Conservation (phyloP, 2,797 vertebrate genomes). For the Microctenopoma steveboyesi region DNA sequence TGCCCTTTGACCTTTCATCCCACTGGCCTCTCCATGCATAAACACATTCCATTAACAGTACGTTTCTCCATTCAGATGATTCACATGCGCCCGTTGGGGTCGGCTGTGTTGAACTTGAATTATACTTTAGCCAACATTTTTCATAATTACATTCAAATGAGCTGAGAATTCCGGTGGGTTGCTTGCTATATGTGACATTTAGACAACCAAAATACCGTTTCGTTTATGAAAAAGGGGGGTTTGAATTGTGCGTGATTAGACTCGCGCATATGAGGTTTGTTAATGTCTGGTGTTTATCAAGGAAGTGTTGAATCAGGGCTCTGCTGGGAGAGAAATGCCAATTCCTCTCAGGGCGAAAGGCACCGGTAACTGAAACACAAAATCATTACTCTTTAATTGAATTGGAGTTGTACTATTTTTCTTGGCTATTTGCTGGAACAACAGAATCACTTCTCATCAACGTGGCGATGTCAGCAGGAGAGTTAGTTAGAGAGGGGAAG, state of each 20-base stretch:
- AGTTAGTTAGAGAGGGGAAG: slow-evolving; percentile 25
- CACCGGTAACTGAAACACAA: slow-evolving; percentile 58
- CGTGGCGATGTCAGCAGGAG: slow-evolving; percentile 48
- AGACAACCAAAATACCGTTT: slow-evolving; percentile 27
- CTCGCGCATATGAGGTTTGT: slow-evolving; percentile 18
- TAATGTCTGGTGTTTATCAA: slow-evolving; percentile 2
- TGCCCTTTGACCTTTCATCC: slow-evolving; percentile 39
- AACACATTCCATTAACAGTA: slow-evolving; percentile 43
- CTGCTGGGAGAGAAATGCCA: slow-evolving; percentile 27
- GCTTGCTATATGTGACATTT: slow-evolving; percentile 55
- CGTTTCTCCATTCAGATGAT: slow-evolving; percentile 33
- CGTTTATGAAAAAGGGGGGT: slow-evolving; percentile 26
- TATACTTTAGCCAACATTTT: slow-evolving; percentile 27
- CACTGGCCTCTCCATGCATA: slow-evolving; percentile 25
- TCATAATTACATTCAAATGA: slow-evolving; percentile 44
- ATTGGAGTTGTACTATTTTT: slow-evolving; percentile 69
- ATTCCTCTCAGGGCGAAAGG: slow-evolving; percentile 39
- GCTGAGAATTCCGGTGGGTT: slow-evolving; percentile 40
- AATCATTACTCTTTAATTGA: slow-evolving; percentile 80
- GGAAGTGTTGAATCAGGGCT: slow-evolving; percentile 33
- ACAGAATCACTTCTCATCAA: slow-evolving; percentile 77
- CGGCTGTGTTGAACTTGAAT: slow-evolving; percentile 45
- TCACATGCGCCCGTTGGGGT: slow-evolving; percentile 27
- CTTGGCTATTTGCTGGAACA: slow-evolving; percentile 73
- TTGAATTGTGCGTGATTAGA: slow-evolving; percentile 49